A percentile compares a stretch with the other conserved stretches of the same genome.
These are phyloP conservation scores for Gerris lacustris DNA, from an alignment of 2,888 invertebrate genomes.

Conservation along the genomic window DNA sequence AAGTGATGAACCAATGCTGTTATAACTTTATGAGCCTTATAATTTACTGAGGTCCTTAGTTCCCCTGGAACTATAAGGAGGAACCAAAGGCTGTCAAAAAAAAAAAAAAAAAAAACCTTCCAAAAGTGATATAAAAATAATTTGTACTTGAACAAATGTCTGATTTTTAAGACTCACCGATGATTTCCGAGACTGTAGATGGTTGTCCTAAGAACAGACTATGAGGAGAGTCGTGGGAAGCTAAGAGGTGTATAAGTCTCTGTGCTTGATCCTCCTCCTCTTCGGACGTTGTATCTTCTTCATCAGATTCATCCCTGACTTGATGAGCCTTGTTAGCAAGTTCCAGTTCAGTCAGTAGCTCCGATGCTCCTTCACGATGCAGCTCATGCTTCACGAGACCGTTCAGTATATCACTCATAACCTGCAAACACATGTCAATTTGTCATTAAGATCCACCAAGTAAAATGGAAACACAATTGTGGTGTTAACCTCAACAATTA, in stretches of 20 bases:
- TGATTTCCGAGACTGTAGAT: slow-evolving; percentile 26
- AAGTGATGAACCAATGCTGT: too few relatives aligned
- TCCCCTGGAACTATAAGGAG: too few relatives aligned
- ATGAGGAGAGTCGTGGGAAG: slow-evolving; percentile 15
- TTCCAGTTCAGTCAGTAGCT: neutral
- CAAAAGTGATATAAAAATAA: too few relatives aligned
- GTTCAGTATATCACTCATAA: neutral
- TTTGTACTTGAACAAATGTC: neutral
- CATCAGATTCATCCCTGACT: neutral
- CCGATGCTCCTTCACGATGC: neutral
- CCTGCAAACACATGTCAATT: neutral
- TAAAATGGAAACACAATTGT: too few relatives aligned
- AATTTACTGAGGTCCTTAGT: too few relatives aligned
- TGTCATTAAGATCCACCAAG: too few relatives aligned
- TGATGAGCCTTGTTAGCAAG: neutral
- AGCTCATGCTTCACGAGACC: neutral
- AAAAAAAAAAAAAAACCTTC: too few relatives aligned
- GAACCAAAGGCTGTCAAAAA: too few relatives aligned
- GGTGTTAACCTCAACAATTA: too few relatives aligned
- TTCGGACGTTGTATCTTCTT: neutral
- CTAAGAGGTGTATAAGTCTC: slow-evolving; percentile 2
- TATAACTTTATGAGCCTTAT: too few relatives aligned
- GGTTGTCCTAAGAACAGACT: slow-evolving; percentile 26
- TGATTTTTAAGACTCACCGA: slow-evolving; percentile 16
- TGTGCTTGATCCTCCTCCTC: slow-evolving; percentile 7